phyloP scores from a whole-genome alignment of 2,888 invertebrate genomes.

The Trissoscelio sp. region DNA sequence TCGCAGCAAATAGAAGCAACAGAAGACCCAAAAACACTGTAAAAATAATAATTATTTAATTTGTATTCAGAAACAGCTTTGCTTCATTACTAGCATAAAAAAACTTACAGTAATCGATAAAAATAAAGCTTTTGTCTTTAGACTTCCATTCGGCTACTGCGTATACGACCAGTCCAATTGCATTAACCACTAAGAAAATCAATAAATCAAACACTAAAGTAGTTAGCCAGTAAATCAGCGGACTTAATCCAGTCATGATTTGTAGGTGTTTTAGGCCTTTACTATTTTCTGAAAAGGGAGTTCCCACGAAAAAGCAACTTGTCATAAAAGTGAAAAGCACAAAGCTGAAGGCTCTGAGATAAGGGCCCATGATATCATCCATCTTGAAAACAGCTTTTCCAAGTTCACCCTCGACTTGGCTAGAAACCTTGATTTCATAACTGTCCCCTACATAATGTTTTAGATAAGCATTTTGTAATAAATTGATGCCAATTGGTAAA shows the following conservation, averaged over 20 bases:
- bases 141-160: no score
- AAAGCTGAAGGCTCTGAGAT: slow-evolving; percentile 3
- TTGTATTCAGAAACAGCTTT: no score
- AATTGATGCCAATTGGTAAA: not conserved
- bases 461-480: not conserved
- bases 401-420: not conserved
- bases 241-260: slow-evolving; percentile 22
- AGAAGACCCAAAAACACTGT: no score
- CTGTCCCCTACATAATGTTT: not conserved
- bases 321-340: not conserved
- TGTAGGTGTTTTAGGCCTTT: slow-evolving; percentile 12
- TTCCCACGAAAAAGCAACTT: not conserved
- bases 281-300: not conserved
- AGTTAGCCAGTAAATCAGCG: slow-evolving; percentile 7
- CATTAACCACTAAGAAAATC: not conserved
- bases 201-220: slow-evolving; percentile 1
- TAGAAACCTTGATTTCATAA: not conserved
- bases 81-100: no score
- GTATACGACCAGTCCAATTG: not conserved
- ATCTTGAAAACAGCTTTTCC: not conserved
- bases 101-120: no score
- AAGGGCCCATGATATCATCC: not conserved
- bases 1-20: no score
- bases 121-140: no score
- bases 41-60: no score